These are phyloP conservation scores for Megaceryle maxima DNA, from an alignment of 2,113 vertebrate genomes.

Conservation along the genomic window DNA sequence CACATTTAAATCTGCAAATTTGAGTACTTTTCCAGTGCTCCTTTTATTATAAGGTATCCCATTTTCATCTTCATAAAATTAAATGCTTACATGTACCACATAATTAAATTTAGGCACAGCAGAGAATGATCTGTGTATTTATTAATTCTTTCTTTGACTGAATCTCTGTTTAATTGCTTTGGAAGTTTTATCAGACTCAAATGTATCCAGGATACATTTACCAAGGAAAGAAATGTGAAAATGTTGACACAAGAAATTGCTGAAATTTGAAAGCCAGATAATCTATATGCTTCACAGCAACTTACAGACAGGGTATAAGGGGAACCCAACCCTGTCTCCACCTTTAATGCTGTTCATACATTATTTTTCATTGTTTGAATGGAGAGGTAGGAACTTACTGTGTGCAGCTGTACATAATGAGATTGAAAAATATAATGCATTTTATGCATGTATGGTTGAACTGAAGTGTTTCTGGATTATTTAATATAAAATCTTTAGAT, in stretches of 20 bases:
- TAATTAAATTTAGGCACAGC: slow-evolving; percentile 73
- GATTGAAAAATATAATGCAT: background rate
- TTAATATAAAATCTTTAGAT: background rate
- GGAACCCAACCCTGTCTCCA: background rate
- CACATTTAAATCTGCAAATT: slow-evolving; percentile 65
- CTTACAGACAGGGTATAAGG: background rate
- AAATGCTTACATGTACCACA: slow-evolving; percentile 68
- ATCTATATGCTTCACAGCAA: background rate
- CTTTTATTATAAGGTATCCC: slow-evolving; percentile 67
- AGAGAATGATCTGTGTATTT: slow-evolving; percentile 57
- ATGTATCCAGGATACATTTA: background rate
- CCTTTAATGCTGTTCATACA: background rate
- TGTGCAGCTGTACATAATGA: background rate
- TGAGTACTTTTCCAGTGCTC: slow-evolving; percentile 57
- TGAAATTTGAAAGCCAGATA: background rate
- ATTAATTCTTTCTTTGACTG: slow-evolving; percentile 56
- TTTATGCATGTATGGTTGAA: background rate
- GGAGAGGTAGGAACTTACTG: background rate
- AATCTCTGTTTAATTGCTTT: slow-evolving; percentile 48
- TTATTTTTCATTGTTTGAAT: background rate
- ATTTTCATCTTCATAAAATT: slow-evolving; percentile 76
- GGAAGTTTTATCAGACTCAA: slow-evolving; percentile 42
- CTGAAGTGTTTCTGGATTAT: background rate
- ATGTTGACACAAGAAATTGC: background rate
- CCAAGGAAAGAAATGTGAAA: background rate